Conservation (phyloP, 2,888 invertebrate genomes). For the Megalurothrips usitatus region DNA sequence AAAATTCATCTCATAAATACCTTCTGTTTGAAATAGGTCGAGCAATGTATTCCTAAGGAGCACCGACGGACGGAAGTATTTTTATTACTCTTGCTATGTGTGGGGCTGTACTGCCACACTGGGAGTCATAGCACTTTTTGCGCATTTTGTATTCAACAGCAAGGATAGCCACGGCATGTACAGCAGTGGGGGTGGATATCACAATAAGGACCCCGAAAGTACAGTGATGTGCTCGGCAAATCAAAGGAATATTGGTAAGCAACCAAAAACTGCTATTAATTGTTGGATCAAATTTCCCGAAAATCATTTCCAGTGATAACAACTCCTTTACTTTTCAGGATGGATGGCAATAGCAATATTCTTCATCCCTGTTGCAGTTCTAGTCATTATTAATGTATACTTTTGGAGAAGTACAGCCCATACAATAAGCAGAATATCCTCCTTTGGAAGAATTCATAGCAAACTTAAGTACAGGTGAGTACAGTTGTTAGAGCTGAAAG, state of each 20-base stretch:
- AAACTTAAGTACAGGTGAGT: slow-evolving; percentile 75
- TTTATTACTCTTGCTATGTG: slow-evolving; percentile 77
- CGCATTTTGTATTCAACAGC: slow-evolving; percentile 67
- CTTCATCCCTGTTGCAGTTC: slow-evolving; percentile 73
- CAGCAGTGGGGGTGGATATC: slow-evolving; percentile 48
- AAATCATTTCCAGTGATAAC: background rate
- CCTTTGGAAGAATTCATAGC: slow-evolving; percentile 80
- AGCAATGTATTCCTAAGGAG: slow-evolving; percentile 78
- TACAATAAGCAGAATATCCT: slow-evolving; percentile 72
- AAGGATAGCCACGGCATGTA: too few species aligned
- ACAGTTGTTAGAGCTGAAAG: background rate
- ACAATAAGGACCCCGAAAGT: slow-evolving; percentile 50
- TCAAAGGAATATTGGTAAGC: slow-evolving; percentile 68
- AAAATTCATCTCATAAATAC: background rate
- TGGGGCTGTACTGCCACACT: slow-evolving; percentile 70
- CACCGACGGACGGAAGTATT: slow-evolving; percentile 80
- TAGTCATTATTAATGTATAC: slow-evolving; percentile 74
- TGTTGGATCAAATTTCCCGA: background rate
- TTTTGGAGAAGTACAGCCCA: slow-evolving; percentile 62
- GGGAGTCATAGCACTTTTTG: slow-evolving; percentile 70
- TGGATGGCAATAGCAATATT: slow-evolving; percentile 78
- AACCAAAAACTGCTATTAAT: background rate
- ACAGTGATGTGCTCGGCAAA: slow-evolving; percentile 47
- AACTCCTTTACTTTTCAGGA: slow-evolving; percentile 50
- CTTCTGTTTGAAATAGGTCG: slow-evolving; percentile 54